Base-by-base conservation (phyloP, 2,888 invertebrate species). In the Steromphala cineraria region DNA sequence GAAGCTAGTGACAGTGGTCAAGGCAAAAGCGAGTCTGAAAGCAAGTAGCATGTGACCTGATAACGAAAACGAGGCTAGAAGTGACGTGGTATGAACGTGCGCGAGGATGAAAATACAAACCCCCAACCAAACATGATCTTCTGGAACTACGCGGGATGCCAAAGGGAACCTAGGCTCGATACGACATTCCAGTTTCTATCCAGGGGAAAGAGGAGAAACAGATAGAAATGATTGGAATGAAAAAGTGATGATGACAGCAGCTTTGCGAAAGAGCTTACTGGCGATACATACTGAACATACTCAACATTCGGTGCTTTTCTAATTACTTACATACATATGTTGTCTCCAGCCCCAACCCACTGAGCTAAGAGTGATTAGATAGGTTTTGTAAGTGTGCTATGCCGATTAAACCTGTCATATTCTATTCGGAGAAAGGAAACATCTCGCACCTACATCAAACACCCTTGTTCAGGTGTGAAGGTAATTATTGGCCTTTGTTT, bases 101-200 rank as follows among this genome's bases (percentile, higher is more conserved):
- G 71, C 31, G 71, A 71, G 71, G 71, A 71, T 71, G 36, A 71
- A 71, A 71, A 71, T 71, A 71, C 71, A 36, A 71, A 71, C 71
- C 71, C 71, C 71, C 71, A 71, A 71, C 71, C 71, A 36, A 71
- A 71, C 71, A 71, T 71, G 71, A 17, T 71, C 71, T 71, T 36
- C 71, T n/a, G 28, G 71, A 31, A 71, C 71, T 71, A 71, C 71
- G 19, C 71, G 31, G 28, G 71, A 71, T 40, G 71, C 71, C 71
- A 28, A 71, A 36, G 17, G 31, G 19, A 71, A 71, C n/a, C 71
- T 71, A 71, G 71, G 71, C n/a, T n/a, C 36, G 71, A 71, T 40
- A 71, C 36, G 28, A 19, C 71, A 36, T 36, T 46, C 46, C 46
- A 71, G 36, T 71, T 36, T 71, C 28, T n/a, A 71, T 71, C 71